A percentile compares a stretch with the other conserved stretches of the same genome.
Evolutionary conservation across 2,888 invertebrate genomes (phyloP).

Genomic region (Unio delphinus): DNA sequence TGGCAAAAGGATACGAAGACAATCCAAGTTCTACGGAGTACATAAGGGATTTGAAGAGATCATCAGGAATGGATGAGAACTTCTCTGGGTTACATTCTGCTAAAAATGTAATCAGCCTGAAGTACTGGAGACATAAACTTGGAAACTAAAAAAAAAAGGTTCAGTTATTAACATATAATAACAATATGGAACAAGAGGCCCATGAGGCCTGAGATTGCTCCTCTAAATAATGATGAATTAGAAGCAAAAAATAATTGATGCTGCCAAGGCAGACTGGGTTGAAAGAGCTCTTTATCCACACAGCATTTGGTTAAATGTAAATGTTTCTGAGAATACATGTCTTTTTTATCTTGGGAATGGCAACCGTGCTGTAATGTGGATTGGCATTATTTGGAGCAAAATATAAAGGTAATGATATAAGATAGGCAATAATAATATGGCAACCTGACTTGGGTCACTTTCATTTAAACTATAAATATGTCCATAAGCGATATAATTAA

Average conservation of each 20-base stretch:
- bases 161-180: background rate
- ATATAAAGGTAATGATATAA: no score
- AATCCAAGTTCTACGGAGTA: slow-evolving; percentile 66
- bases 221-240: background rate
- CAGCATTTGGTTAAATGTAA: no score
- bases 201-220: background rate
- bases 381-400: no score
- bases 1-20: slow-evolving; percentile 62
- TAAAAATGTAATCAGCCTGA: slow-evolving; percentile 78
- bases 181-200: background rate
- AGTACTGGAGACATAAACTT: slow-evolving; percentile 78
- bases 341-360: no score
- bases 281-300: no score
- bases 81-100: slow-evolving; percentile 80
- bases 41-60: slow-evolving; percentile 65
- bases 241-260: background rate
- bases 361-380: no score
- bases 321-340: no score
- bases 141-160: slow-evolving; percentile 75
- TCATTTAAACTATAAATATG: no score
- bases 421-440: no score
- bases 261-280: background rate
- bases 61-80: slow-evolving; percentile 70
- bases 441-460: no score
- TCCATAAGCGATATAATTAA: no score